Evolutionary conservation across 2,113 vertebrate species (phyloP).

Genomic region (Lasiurus cinereus): DNA sequence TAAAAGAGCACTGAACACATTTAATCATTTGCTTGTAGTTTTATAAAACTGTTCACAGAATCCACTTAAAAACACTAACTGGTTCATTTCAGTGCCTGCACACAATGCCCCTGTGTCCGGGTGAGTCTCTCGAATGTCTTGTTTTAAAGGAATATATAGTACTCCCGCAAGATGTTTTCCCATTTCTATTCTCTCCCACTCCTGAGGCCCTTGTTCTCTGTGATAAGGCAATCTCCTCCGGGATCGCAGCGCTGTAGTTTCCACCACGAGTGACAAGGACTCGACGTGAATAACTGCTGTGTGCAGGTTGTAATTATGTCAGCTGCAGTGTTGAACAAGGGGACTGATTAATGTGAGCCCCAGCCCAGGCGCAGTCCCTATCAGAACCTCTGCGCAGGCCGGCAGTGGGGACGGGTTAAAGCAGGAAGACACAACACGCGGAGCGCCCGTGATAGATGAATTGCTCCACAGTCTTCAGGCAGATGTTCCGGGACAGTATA

Average conservation of each 20-base stretch:
- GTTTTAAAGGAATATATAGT: conserved; percentile 92
- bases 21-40: conserved; percentile 84
- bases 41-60: conserved; percentile 85
- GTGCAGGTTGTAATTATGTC: conserved; percentile 97
- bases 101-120: conserved; percentile 90
- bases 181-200: conserved; percentile 93
- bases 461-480: conserved; percentile 97
- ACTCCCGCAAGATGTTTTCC: conserved; percentile 92
- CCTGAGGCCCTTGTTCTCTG: conserved; percentile 92
- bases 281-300: conserved; percentile 94
- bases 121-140: conserved; percentile 92
- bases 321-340: conserved; percentile 94
- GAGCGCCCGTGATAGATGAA: conserved; percentile 94
- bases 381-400: conserved; percentile 93
- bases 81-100: conserved; percentile 87
- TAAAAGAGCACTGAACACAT: conserved; percentile 81
- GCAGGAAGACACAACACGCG: conserved; percentile 91
- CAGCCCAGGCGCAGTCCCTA: conserved; percentile 93
- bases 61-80: conserved; percentile 89
- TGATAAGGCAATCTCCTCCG: conserved; percentile 94
- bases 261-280: conserved; percentile 94
- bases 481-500: conserved; percentile 99
- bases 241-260: conserved; percentile 93
- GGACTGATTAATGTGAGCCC: conserved; percentile 97
- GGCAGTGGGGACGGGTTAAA: conserved; percentile 91